These are phyloP conservation scores for Psophia crepitans DNA, from an alignment of 2,113 vertebrate genomes.

Conservation along the genomic window DNA sequence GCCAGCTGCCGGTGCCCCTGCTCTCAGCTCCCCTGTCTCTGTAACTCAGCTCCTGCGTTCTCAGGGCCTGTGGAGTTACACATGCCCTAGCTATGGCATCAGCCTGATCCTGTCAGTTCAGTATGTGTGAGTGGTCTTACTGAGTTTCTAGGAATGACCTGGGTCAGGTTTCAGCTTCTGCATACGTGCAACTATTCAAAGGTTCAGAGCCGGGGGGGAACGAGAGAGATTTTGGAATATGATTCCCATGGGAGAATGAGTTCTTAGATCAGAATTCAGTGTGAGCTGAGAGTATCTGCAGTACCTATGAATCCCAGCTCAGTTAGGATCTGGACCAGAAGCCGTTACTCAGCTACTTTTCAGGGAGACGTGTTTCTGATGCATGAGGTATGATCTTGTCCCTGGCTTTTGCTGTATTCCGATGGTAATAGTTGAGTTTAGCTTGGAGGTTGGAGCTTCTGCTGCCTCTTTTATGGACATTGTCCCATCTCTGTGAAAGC, in stretches of 20 bases:
- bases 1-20: background rate
- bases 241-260: conserved; percentile 7
- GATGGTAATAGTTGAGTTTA: background rate
- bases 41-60: rapidly evolving
- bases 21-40: background rate
- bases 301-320: background rate
- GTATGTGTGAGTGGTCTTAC: background rate
- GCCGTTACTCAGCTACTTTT: background rate
- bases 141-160: background rate
- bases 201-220: background rate
- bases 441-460: background rate
- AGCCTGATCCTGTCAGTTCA: background rate
- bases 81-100: background rate
- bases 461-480: background rate
- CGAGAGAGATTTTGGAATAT: background rate
- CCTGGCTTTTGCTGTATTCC: background rate
- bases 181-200: background rate
- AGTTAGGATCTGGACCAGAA: background rate
- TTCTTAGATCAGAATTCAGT: background rate
- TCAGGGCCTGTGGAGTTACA: background rate
- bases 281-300: background rate
- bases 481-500: background rate
- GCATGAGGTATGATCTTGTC: background rate
- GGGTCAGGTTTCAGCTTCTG: conserved; percentile 18
- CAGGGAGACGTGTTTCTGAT: background rate